Evolutionary conservation across 2,113 vertebrate species (phyloP).

Genomic region (Pica pica): DNA sequence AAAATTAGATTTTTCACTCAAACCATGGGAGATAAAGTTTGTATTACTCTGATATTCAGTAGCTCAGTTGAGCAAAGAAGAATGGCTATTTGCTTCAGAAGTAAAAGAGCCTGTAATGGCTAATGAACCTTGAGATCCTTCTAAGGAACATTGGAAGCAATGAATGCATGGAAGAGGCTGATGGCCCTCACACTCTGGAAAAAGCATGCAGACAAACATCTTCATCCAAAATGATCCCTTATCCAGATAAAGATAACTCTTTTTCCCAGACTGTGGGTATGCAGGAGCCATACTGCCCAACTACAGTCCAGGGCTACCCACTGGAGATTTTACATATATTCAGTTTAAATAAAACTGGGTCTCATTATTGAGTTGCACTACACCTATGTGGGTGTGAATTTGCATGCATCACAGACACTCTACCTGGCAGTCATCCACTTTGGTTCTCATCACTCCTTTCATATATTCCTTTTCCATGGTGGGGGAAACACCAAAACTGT

Average conservation of each 20-base stretch:
- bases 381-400: not conserved
- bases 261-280: not conserved
- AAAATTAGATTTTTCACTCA: not conserved
- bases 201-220: not conserved
- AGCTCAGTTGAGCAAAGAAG: not conserved
- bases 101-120: not conserved
- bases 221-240: not conserved
- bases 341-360: not conserved
- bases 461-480: slow-evolving; percentile 97
- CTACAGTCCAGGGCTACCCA: not conserved
- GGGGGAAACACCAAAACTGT: slow-evolving; percentile 96
- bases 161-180: not conserved
- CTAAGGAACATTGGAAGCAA: not conserved
- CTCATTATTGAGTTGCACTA: not conserved
- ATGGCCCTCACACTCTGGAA: not conserved
- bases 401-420: not conserved
- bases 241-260: not conserved
- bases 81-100: not conserved
- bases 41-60: not conserved
- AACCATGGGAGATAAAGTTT: not conserved
- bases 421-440: slow-evolving; percentile 99
- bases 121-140: not conserved
- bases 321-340: not conserved
- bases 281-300: not conserved
- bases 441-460: slow-evolving; percentile 98